Percentiles rank a stretch among this genome's conserved stretches.
These are phyloP conservation scores for Hyposoter dolosus DNA, from an alignment of 2,888 invertebrate species.

Conservation along the genomic window DNA sequence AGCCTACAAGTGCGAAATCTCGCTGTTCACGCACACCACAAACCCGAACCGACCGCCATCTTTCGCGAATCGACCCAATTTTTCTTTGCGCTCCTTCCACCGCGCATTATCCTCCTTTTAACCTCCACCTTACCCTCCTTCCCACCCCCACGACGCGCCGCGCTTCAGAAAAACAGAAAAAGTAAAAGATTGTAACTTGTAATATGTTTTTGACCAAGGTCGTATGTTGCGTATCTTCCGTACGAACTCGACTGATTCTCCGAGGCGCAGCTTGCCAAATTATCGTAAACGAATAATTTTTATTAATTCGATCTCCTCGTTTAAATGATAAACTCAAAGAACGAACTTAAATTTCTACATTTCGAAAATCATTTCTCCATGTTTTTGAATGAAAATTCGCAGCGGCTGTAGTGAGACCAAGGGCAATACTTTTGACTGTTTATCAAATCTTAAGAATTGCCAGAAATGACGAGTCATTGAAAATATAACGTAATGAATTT, in stretches of 20 bases:
- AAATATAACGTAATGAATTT: background rate
- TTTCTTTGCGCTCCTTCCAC: constrained; percentile 72
- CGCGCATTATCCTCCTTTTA: constrained; percentile 49
- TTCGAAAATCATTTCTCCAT: background rate
- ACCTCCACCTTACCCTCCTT: background rate
- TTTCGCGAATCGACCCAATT: constrained; percentile 83
- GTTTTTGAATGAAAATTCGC: constrained; percentile 18
- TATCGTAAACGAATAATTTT: background rate
- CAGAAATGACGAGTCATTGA: background rate
- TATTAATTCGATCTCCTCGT: background rate
- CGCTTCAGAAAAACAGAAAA: constrained; percentile 20
- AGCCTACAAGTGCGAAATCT: constrained; percentile 58
- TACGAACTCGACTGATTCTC: background rate
- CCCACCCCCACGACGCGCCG: background rate
- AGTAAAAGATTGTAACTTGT: constrained; percentile 6
- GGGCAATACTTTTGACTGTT: background rate
- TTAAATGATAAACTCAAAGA: background rate
- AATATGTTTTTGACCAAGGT: constrained; percentile 45
- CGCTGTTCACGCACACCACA: constrained; percentile 67
- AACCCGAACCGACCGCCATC: constrained; percentile 79
- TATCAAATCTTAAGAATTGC: constrained; percentile 5
- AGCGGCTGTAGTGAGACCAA: background rate
- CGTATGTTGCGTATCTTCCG: background rate
- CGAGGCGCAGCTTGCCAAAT: background rate
- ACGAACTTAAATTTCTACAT: background rate